Evolutionary conservation across 1,140 invertebrate species (phyloP).

Genomic region (Drosophila erecta): DNA sequence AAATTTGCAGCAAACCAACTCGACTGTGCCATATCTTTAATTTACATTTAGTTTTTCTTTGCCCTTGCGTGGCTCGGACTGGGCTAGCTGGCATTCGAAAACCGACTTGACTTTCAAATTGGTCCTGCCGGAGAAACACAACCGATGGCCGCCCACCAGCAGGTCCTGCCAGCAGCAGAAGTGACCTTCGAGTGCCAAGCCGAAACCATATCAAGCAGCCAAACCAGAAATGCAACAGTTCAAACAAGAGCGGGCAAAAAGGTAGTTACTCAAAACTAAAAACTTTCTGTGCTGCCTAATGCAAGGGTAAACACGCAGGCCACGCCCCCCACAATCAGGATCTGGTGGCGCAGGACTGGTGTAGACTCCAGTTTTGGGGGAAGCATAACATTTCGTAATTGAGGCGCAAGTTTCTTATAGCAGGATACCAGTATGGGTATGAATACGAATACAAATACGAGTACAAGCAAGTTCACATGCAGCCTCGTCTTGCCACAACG

Average conservation of each 20-base stretch:
- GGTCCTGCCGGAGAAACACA: conserved; percentile 10
- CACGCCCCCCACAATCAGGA: conserved; percentile 17
- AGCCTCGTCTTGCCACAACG: conserved; percentile 44
- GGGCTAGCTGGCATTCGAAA: conserved; percentile 22
- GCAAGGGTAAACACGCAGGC: conserved; percentile 48
- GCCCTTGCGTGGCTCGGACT: conserved; percentile 20
- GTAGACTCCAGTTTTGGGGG: neutral
- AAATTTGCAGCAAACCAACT: neutral
- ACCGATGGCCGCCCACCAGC: conserved; percentile 1
- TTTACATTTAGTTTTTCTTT: conserved; percentile 18
- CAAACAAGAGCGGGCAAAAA: conserved; percentile 14
- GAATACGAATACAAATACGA: neutral
- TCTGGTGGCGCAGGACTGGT: neutral
- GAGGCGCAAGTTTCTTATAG: conserved; percentile 52
- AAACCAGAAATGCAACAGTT: conserved; percentile 59
- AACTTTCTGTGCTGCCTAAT: conserved; percentile 54
- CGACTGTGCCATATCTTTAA: conserved; percentile 9
- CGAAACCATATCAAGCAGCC: conserved; percentile 34
- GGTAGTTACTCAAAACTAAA: conserved; percentile 18
- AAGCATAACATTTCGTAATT: conserved; percentile 56
- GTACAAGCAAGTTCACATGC: conserved; percentile 53
- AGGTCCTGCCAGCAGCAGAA: conserved; percentile 35
- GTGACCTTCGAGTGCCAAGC: conserved; percentile 49
- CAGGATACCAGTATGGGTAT: conserved; percentile 35
- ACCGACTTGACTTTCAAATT: conserved; percentile 33